These are phyloP conservation scores for Scrobipalpa atriplicella DNA, from an alignment of 2,888 invertebrate genomes.

Conservation along the genomic window DNA sequence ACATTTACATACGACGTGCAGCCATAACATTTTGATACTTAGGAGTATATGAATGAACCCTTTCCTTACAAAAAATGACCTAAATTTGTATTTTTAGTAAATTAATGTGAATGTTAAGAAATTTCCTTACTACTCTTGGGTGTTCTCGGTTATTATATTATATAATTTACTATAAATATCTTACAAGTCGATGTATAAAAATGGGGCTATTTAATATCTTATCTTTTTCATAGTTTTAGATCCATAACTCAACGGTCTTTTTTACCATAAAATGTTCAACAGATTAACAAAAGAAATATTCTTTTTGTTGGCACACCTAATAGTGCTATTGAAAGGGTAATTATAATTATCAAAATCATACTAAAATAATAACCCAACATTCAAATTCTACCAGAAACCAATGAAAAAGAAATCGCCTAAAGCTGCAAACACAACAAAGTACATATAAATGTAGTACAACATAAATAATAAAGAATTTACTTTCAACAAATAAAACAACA, in stretches of 20 bases:
- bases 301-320: background rate
- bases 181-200: conserved; percentile 11
- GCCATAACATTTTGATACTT: background rate
- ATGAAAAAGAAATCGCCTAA: background rate
- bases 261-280: background rate
- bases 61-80: background rate
- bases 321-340: no score
- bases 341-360: background rate
- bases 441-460: conserved; percentile 8
- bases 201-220: background rate
- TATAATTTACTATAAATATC: background rate
- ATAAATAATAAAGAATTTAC: conserved; percentile 2
- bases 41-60: background rate
- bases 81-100: background rate
- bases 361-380: background rate
- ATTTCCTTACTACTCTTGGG: background rate
- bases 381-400: background rate
- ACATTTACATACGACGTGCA: background rate
- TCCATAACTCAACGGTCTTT: background rate
- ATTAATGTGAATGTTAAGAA: conserved; percentile 1
- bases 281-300: background rate
- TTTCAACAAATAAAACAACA: conserved; percentile 1
- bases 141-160: background rate
- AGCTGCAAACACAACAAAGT: conserved; percentile 4
- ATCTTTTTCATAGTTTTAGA: background rate